phyloP scores from a whole-genome alignment of 2,888 invertebrate species.

The Idaea straminata region DNA sequence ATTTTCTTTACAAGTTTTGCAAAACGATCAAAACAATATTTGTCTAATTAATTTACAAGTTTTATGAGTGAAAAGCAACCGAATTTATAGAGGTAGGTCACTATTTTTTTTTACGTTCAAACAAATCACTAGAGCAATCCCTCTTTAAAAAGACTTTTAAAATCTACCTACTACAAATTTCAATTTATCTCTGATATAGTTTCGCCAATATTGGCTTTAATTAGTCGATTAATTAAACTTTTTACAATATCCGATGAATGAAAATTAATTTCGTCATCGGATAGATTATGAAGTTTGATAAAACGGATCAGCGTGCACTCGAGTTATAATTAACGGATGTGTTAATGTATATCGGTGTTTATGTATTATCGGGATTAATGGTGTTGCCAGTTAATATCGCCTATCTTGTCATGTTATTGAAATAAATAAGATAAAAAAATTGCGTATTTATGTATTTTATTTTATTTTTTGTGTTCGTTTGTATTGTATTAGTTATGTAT shows the following conservation, averaged over 20 bases:
- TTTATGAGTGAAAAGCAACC: background rate
- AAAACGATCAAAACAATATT: conserved; percentile 12
- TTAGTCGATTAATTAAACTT: conserved; percentile 20
- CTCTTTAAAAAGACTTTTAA: too few species aligned
- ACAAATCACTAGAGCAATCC: too few species aligned
- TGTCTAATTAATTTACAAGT: background rate
- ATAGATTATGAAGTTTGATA: background rate
- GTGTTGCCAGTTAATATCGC: background rate
- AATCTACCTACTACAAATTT: too few species aligned
- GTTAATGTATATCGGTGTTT: background rate
- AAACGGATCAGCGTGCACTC: background rate
- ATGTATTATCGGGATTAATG: background rate
- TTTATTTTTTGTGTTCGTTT: too few species aligned
- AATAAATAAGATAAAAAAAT: background rate
- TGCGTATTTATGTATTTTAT: too few species aligned
- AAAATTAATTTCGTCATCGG: conserved; percentile 2
- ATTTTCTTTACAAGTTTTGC: background rate
- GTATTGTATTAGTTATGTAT: too few species aligned
- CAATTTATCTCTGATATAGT: too few species aligned
- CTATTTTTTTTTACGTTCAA: too few species aligned
- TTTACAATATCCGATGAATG: conserved; percentile 17
- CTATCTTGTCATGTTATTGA: background rate
- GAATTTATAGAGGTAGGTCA: background rate
- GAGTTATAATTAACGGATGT: background rate
- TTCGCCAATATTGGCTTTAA: background rate